phyloP scores from a whole-genome alignment of 92 coral and sea anemone genomes.

The Parazoanthus atlanticus region DNA sequence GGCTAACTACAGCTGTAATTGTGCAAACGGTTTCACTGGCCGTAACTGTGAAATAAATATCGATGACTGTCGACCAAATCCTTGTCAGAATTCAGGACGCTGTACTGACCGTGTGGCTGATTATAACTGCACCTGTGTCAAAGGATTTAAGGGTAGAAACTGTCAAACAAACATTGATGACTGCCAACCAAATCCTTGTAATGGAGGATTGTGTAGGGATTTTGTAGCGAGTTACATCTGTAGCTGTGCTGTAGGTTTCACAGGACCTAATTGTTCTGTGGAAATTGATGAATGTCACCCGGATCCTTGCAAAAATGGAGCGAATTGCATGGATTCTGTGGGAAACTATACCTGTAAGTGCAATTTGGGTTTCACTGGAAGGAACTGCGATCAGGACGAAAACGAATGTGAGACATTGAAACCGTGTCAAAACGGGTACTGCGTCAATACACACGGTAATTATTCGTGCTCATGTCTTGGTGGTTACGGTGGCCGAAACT shows the following conservation, averaged over 20 bases:
- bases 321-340: conserved; percentile 55
- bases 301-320: conserved; percentile 67
- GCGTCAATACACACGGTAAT: conserved; percentile 44
- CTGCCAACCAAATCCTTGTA: conserved; percentile 67
- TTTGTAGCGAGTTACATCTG: conserved; percentile 56
- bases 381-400: conserved; percentile 52
- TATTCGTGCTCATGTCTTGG: conserved; percentile 56
- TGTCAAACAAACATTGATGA: conserved; percentile 67
- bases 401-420: conserved; percentile 58
- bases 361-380: conserved; percentile 56
- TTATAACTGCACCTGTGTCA: conserved; percentile 62
- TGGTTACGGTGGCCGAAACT: conserved; percentile 62
- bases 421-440: conserved; percentile 66
- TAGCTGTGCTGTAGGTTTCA: conserved; percentile 60
- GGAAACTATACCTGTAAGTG: conserved; percentile 66
- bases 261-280: conserved; percentile 55
- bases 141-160: conserved; percentile 65
- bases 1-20: conserved; percentile 64
- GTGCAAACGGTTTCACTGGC: conserved; percentile 69
- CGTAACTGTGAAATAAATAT: conserved; percentile 62
- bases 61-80: conserved; percentile 66
- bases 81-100: conserved; percentile 63
- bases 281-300: conserved; percentile 66
- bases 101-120: conserved; percentile 62
- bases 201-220: conserved; percentile 64